Evolutionary conservation across 2,113 vertebrate species (phyloP).

Genomic region (Tiliqua scincoides): DNA sequence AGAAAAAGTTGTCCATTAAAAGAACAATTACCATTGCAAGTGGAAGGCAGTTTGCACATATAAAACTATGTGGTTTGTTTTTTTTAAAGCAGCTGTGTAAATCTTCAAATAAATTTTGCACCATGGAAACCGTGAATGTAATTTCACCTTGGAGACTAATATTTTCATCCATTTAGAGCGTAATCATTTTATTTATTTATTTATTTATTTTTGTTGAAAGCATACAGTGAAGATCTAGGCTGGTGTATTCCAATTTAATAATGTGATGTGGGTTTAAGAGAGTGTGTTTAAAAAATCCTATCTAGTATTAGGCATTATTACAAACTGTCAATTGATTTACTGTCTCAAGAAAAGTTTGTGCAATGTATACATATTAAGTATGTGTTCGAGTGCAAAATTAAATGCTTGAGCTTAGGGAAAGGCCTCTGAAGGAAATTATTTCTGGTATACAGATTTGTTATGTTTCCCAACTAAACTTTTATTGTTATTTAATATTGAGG

Average conservation of each 20-base stretch:
- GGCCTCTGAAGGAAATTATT: slow-evolving; percentile 61
- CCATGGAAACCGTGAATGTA: neutral
- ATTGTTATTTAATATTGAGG: slow-evolving; percentile 3
- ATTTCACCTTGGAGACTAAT: neutral
- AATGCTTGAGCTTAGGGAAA: slow-evolving; percentile 44
- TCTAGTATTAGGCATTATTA: neutral
- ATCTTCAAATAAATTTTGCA: neutral
- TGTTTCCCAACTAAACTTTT: slow-evolving; percentile 47
- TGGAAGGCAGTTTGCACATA: neutral
- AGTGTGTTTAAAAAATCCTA: neutral
- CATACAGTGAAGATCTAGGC: neutral
- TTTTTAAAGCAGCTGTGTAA: neutral
- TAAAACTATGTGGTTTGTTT: no score
- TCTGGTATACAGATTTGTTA: slow-evolving; percentile 21
- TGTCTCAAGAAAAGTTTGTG: neutral
- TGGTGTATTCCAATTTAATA: neutral
- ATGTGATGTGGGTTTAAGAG: slow-evolving; percentile 17
- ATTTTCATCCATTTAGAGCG: neutral
- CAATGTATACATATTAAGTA: slow-evolving; percentile 58
- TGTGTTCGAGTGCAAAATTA: slow-evolving; percentile 59
- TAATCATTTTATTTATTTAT: neutral
- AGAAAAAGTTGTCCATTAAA: neutral
- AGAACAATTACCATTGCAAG: neutral
- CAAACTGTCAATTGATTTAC: neutral
- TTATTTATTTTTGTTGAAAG: neutral